Base-by-base conservation (phyloP, 2,888 invertebrate genomes). In the Mantis religiosa region DNA sequence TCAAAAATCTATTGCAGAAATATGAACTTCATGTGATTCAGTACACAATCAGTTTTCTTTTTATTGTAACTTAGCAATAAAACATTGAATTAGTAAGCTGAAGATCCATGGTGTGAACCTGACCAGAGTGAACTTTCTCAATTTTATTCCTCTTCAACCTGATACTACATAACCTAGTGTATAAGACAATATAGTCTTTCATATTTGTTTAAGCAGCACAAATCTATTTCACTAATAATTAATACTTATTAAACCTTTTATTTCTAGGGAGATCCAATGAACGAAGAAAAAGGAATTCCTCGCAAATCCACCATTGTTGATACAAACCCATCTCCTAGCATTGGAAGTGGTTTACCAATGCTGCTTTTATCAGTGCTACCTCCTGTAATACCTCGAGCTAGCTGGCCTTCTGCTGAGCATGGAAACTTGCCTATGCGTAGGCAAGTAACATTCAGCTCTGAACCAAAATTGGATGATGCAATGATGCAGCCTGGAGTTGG, bases 351-450 rank as follows among this genome's bases (percentile, higher is more conserved):
- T 28, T 93, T 96, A 30, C 96, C 96, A 0, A 94, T 96, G 93
- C 93, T 96, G 14, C 93, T 96, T 54, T 94, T 97, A 3, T 96
- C 96, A 28, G 96, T 96, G 12, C 93, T 96, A 0, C 96, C 96
- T 0, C 96, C 96, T 2, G 96, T 96, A 87, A 96, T 96, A 88
- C 96, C 96, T 0, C 94, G 96, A 83, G 96, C 96, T 9, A 96
- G 96, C 92, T 97, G 96, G 97, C 97, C 97, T 0, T 96, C 96
- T 20, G 95, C 96, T 0, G 96, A 96, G 91, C 95, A 95, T 84
- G 95, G 94, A 92, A 94, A 95, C 89, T 92, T 93, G 88, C 94
- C 95, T 0, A 94, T 94, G 93, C 92, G 95, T 28, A 94, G 95
- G 91, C 95, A 90, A 87, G 95, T 96, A 89, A 95, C 95, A 89